Conservation (phyloP, 2,113 vertebrate genomes). For the Chloropsis hardwickii region DNA sequence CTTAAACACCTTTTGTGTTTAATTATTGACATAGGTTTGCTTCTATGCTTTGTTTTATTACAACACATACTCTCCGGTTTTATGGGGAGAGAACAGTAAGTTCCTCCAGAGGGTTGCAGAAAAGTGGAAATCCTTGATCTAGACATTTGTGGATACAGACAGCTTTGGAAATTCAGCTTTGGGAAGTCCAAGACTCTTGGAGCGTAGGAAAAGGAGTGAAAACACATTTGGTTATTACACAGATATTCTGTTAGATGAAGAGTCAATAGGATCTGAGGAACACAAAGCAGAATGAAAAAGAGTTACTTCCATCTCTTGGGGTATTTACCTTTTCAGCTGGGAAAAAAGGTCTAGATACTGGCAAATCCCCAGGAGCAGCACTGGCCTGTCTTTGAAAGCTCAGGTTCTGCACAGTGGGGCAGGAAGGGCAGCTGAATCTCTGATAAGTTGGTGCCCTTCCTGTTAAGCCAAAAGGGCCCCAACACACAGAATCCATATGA, state of each 20-base stretch:
- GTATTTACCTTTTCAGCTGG: not conserved
- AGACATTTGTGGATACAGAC: not conserved
- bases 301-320: not conserved
- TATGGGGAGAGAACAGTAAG: not conserved
- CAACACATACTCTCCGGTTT: not conserved
- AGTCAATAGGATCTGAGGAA: not conserved
- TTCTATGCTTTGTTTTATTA: not conserved
- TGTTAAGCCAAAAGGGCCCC: constrained; percentile 17
- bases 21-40: not conserved
- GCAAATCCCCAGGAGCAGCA: not conserved
- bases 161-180: not conserved
- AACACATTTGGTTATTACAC: not conserved
- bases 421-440: constrained; percentile 18
- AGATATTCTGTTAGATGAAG: not conserved
- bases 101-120: not conserved
- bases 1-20: not conserved
- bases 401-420: not conserved
- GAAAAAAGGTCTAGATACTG: not conserved
- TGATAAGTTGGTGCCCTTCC: constrained; percentile 60
- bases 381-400: not conserved
- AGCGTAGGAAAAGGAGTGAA: not conserved
- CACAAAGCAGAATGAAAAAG: not conserved
- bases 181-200: not conserved
- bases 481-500: constrained; percentile 20
- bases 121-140: not conserved